Base-by-base conservation (phyloP, 2,888 invertebrate genomes). In the Parasteatoda lunata region DNA sequence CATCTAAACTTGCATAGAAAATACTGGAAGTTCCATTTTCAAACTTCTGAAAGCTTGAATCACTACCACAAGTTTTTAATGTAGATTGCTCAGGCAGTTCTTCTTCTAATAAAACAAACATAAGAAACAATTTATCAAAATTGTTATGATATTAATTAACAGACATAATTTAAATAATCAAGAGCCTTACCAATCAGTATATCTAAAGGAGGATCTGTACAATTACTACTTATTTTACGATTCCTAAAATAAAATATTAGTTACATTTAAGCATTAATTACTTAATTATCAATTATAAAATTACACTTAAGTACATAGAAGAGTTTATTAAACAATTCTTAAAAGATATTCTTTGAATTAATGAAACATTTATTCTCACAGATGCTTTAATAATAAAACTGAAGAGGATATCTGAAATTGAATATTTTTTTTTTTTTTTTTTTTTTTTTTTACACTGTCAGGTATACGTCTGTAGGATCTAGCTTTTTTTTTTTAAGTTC, bases 181-280 rank as follows among this genome's bases (percentile, higher is more conserved):
- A 68, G 13, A 65, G 11, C 15, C 77, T 49, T 85, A 85, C 85
- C 85, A 76, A 85, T 70, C 51, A 84, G 66, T 4, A 79, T 76
- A 81, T 86, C 80, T 11, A 86, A 77, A n/a, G 85, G 30, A 71
- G 76, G 65, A 71, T 86, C 85, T 13, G 77, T 45, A 72, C 80
- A 80, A 54, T 80, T 86, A 30, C 48, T 80, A 15, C 85, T 86
- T 52, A 80, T 77, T 51, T 77, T 86, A 45, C 85, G 9, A 45
- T 47, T 71, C 30, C 85, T 86, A 80, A 65, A 9, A 76, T 30
- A 9, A 73, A 45, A 64, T 9, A 64, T 76, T 51, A 6, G 2
- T 5, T 7, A 59, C 54, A 7, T 13, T 0, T n/a, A 59, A 59
- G 11, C 9, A 59, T 13, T 59, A n/a, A 59, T 59, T 13, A 13